Evolutionary conservation across 1,140 invertebrate species (phyloP), one percentile per base, ranked within the genome.

Genomic region (Pseudomyrmex flavicornis): DNA sequence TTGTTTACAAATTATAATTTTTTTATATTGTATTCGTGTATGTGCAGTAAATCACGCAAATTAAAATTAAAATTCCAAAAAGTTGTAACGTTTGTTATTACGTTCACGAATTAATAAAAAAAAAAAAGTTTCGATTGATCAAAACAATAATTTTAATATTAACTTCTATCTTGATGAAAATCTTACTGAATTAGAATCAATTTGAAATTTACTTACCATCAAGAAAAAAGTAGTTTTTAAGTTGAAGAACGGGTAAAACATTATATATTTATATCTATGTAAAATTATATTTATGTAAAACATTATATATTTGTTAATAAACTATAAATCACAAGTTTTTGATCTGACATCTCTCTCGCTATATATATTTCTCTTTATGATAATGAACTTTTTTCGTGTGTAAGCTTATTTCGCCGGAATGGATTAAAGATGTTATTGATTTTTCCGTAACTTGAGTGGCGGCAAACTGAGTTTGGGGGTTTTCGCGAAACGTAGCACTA

Each of bases 391-490:
- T 9, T 5, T 35, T 35, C 35, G 35, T 35, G 54, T 48, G 66
- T 54, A 54, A 80, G 76, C 65, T 80, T 80, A 80, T 80, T 82
- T 82, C 35, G 75, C 56, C 48, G 26, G 68, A 35, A 74, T 22
- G 70, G 79, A 82, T 82, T 82, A 82, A 82, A 82, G 79, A 48
- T 74, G 52, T 82, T 82, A 82, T 82, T 82, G 79, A 82, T 82
- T 82, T 82, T 75, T 70, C 50, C 59, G 69, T 5, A 72, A 35
- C 56, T 46, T 26, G n/a, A 35, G 35, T 1, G 4, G 66, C 54
- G 20, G 65, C 54, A 12, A 35, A 20, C 54, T 79, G 35, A 35
- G 26, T 79, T 69, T 65, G 63, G 54, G 54, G 66, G 7, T 80
- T 70, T 80, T 80, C 76, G 26, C 70, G 70, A 82, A 75, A 75